phyloP scores from a whole-genome alignment of 1,140 invertebrate genomes.

The Bombus confusus region DNA sequence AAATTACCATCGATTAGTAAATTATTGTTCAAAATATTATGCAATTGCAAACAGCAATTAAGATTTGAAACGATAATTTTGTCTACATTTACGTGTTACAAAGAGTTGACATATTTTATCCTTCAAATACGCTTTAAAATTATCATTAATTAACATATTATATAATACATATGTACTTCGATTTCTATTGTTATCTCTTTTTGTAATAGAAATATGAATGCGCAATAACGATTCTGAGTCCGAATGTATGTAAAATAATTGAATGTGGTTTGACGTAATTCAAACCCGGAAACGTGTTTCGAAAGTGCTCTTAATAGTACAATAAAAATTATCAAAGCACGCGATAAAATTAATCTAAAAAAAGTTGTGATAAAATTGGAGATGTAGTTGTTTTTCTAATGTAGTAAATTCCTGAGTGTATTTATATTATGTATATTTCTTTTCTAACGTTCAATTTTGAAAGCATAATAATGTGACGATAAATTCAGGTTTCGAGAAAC shows the following conservation, averaged over 20 bases:
- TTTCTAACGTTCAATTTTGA: neutral
- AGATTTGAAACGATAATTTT: slow-evolving; percentile 18
- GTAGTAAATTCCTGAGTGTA: no score
- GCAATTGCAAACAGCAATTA: neutral
- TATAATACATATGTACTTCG: neutral
- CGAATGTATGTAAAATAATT: neutral
- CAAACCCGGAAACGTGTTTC: neutral
- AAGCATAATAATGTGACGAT: neutral
- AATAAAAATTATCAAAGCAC: neutral
- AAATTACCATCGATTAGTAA: no score
- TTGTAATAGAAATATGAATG: neutral
- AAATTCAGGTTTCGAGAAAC: neutral
- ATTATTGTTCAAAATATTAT: neutral
- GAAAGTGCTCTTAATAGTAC: neutral
- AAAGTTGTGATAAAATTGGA: neutral
- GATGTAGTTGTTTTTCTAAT: no score
- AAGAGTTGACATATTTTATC: slow-evolving; percentile 5
- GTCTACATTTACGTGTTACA: neutral
- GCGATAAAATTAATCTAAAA: neutral
- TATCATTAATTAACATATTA: slow-evolving; percentile 14
- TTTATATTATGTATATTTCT: no score
- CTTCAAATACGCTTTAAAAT: slow-evolving; percentile 4
- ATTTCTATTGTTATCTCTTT: neutral
- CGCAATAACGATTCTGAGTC: neutral
- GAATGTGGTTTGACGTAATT: neutral